These are phyloP conservation scores for Heptranchias perlo DNA, from an alignment of 2,113 vertebrate species.

Conservation along the genomic window DNA sequence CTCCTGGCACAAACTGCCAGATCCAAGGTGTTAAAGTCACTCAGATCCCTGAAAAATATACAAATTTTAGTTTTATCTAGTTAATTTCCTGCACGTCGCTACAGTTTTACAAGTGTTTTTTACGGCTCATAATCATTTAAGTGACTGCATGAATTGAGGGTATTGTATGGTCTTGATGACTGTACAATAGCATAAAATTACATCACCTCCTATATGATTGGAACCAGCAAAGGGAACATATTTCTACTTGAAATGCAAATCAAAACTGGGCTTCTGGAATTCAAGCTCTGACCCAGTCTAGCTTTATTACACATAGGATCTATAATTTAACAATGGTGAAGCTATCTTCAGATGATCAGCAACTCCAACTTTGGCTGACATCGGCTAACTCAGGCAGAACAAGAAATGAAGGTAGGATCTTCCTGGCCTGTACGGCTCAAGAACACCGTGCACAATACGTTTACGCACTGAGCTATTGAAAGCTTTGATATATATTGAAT, in stretches of 20 bases:
- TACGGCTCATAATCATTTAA: neutral
- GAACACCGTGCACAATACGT: neutral
- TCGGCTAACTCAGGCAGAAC: neutral
- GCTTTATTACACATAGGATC: neutral
- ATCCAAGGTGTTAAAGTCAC: neutral
- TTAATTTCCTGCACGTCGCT: neutral
- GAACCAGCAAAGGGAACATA: neutral
- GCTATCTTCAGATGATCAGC: neutral
- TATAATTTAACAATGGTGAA: neutral
- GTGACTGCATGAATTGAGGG: neutral
- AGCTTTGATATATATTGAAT: neutral
- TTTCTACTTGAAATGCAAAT: neutral
- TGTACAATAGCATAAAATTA: neutral
- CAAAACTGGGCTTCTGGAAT: neutral
- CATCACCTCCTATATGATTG: neutral
- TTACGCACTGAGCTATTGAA: too few species aligned
- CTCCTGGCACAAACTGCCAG: neutral
- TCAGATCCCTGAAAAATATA: neutral
- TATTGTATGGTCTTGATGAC: neutral
- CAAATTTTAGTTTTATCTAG: neutral
- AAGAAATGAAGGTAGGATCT: neutral
- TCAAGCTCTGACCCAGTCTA: too few species aligned
- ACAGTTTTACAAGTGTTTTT: neutral
- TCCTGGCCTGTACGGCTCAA: neutral
- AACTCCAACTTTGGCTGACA: neutral